Evolutionary conservation across 2,113 vertebrate species (phyloP).

Genomic region (Mellivora capensis): DNA sequence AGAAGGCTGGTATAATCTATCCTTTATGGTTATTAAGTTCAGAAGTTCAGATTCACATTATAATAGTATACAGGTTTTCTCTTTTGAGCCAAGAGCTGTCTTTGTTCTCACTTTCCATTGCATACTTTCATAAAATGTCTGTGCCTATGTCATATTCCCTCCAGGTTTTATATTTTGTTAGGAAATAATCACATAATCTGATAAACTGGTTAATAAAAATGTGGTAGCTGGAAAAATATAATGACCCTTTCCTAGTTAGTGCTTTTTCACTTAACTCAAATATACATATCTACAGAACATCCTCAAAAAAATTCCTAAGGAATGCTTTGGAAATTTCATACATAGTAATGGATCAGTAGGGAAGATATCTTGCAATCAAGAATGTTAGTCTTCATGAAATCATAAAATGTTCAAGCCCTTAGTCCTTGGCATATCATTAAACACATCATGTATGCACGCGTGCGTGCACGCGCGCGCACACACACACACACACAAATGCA

Average conservation of each 20-base stretch:
- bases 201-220: slow-evolving; percentile 6
- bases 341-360: neutral
- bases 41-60: neutral
- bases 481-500: neutral
- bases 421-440: neutral
- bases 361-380: neutral
- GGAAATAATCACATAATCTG: neutral
- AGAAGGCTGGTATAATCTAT: neutral
- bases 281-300: neutral
- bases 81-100: neutral
- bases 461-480: neutral
- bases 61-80: neutral
- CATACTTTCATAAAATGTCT: neutral
- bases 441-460: no score
- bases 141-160: neutral
- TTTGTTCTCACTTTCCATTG: neutral
- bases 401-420: neutral
- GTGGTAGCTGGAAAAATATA: neutral
- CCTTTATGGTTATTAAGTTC: neutral
- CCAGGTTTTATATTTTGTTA: neutral
- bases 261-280: neutral
- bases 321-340: neutral
- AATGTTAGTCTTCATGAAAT: neutral
- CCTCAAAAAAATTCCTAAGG: neutral
- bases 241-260: neutral